Evolutionary conservation across 92 coral and sea anemone genomes (phyloP).

Genomic region (Heliopora coerulea): DNA sequence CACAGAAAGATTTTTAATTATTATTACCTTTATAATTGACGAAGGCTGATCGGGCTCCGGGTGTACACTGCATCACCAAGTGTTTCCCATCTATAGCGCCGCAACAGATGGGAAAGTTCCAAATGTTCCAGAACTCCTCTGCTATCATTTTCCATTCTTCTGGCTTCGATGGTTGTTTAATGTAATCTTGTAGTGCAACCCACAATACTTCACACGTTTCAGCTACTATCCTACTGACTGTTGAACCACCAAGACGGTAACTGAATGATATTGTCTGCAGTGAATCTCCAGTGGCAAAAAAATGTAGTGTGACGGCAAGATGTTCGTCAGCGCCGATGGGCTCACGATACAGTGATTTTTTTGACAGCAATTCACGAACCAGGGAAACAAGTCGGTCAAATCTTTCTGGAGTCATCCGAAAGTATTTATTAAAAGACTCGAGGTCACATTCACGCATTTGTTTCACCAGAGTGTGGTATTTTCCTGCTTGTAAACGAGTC

Average conservation of each 20-base stretch:
- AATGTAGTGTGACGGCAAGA: conserved; percentile 25
- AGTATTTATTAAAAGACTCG: conserved; percentile 26
- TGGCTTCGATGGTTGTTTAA: too few species aligned
- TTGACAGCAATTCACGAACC: background rate
- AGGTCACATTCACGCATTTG: conserved; percentile 29
- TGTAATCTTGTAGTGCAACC: conserved; percentile 36
- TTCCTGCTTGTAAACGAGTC: too few species aligned
- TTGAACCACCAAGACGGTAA: conserved; percentile 11
- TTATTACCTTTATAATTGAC: too few species aligned
- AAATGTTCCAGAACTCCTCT: too few species aligned
- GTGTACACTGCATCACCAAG: too few species aligned
- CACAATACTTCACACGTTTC: conserved; percentile 51
- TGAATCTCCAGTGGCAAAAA: conserved; percentile 7
- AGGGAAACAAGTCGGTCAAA: background rate
- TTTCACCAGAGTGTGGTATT: background rate
- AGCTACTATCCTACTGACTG: background rate
- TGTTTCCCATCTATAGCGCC: too few species aligned
- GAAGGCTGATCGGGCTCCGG: too few species aligned
- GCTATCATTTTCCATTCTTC: too few species aligned
- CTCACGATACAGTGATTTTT: conserved; percentile 1
- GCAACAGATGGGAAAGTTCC: too few species aligned
- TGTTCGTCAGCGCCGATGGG: conserved; percentile 11
- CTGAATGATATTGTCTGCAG: conserved; percentile 21
- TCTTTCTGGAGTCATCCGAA: conserved; percentile 30
- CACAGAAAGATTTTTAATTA: too few species aligned